Conservation (phyloP, 1,140 invertebrate species). For the Choristoneura fumiferana region DNA sequence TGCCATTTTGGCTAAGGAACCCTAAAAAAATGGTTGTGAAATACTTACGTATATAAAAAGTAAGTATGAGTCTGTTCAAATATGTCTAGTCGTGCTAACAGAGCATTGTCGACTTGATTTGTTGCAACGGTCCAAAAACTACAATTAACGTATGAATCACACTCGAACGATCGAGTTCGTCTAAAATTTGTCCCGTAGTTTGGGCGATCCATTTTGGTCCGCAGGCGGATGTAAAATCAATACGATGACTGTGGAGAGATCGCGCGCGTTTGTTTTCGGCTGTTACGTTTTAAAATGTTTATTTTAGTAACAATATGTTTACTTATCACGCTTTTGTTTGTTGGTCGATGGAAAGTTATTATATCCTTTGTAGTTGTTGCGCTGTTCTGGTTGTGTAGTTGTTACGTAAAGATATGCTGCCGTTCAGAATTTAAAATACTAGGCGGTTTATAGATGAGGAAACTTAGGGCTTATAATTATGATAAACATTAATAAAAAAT, state of each 20-base stretch:
- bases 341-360: conserved; percentile 9
- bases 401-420: no score
- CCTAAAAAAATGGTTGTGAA: no score
- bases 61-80: no score
- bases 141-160: not conserved
- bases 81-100: no score
- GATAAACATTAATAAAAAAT: no score
- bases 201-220: conserved; percentile 14
- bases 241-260: conserved; percentile 18
- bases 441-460: no score
- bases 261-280: conserved; percentile 14
- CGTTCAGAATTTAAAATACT: no score
- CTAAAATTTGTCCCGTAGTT: not conserved
- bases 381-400: no score
- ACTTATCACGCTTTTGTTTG: conserved; percentile 14
- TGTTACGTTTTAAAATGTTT: conserved; percentile 17
- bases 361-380: conserved; percentile 11
- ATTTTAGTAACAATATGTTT: conserved; percentile 6
- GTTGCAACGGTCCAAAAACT: not conserved
- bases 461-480: no score
- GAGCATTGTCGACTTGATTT: no score
- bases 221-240: conserved; percentile 17
- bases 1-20: no score
- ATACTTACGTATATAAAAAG: no score
- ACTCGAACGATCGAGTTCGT: not conserved